Base-by-base conservation (phyloP, 2,888 invertebrate species). In the Mimumesa dahlbomi region DNA sequence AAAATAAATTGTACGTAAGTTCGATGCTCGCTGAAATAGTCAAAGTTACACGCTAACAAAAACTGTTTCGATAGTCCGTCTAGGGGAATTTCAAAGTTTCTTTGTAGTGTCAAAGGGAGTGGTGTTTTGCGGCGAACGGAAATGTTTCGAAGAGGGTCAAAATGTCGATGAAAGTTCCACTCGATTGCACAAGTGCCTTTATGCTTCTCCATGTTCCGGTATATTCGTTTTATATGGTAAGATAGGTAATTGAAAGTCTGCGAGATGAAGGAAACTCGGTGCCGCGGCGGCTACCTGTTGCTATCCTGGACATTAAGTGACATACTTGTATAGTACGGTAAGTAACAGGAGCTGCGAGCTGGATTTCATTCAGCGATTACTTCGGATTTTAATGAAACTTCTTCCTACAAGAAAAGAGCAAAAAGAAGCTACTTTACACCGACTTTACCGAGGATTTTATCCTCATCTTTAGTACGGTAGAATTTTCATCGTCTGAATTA, bases 231-330 rank as follows among this genome's bases (percentile, higher is more conserved):
- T 75, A 69, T 58, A 71, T 58, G 50, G 25, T 54, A 38, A 76
- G 68, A 79, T 63, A 72, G 62, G 45, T 46, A 56, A 66, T 34
- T 45, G 64, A 49, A 62, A 61, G 61, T 68, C 59, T 63, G 77
- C 46, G 56, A 77, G 73, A 77, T 61, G 75, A 78, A 78, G 78
- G 73, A 75, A 69, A 53, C 61, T 22, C 56, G 48, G 45, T 21
- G 14, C 43, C 25, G 50, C 66, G 48, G 50, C 75, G 73, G 69
- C 78, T 78, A 78, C 77, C 77, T 78, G 77, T 78, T 78, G 77
- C 77, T 78, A 73, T 65, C 53, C 34, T 73, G 78, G 75, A 78
- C 73, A 73, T 69, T 78, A 78, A 67, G 67, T 78, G 64, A 62
- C 69, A 61, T n/a, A n/a, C n/a, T n/a, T n/a, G n/a, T n/a, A n/a